Evolutionary conservation across 2,113 vertebrate genomes (phyloP).

Genomic region (Poecile atricapillus): DNA sequence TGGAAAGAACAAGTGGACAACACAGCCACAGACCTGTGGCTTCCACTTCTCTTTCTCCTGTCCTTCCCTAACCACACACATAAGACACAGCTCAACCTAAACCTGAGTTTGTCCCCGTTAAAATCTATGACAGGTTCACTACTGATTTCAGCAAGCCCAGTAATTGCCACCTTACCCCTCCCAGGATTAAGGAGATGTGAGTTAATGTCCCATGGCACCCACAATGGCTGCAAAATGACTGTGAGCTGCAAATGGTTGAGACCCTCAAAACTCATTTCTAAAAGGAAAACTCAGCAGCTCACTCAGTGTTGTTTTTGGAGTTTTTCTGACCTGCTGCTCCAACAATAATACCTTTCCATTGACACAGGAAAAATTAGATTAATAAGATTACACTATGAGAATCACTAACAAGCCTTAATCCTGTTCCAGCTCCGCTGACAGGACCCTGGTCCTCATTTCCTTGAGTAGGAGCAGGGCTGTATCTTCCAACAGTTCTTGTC

Average conservation of each 20-base stretch:
- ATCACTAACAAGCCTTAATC: neutral
- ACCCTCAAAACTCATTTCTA: neutral
- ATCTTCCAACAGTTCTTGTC: neutral
- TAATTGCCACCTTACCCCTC: too few species aligned
- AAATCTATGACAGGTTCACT: neutral
- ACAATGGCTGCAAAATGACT: neutral
- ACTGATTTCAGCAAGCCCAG: neutral
- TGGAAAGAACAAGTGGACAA: neutral
- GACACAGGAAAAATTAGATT: neutral
- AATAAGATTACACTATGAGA: neutral
- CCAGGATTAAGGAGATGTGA: fast-evolving
- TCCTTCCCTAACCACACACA: fast-evolving
- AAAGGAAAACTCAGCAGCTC: neutral
- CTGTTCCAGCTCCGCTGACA: neutral
- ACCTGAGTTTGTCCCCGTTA: fast-evolving
- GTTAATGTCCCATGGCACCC: neutral
- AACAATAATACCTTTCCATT: neutral
- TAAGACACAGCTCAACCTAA: neutral
- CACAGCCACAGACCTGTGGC: fast-evolving
- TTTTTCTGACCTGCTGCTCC: neutral
- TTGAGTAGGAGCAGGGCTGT: neutral
- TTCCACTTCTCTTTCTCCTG: neutral
- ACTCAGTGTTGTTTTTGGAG: neutral
- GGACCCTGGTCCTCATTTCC: fast-evolving
- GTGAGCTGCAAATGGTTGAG: neutral